phyloP scores from a whole-genome alignment of 2,888 invertebrate genomes.

The Dione juno region DNA sequence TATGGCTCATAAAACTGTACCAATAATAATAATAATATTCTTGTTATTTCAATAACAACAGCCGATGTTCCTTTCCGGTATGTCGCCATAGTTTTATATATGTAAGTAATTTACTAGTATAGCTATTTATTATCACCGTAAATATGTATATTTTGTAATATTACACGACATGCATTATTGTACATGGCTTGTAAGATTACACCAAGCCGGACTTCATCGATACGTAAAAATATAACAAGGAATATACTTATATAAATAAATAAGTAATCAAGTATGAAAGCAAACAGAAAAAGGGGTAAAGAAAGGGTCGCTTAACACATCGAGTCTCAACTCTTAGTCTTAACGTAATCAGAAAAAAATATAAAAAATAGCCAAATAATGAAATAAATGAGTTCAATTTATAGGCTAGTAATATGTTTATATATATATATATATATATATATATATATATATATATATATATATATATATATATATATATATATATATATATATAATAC shows the following conservation, averaged over 20 bases:
- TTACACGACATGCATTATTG: conserved; percentile 27
- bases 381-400: too few species aligned
- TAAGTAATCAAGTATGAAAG: too few species aligned
- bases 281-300: not conserved
- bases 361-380: too few species aligned
- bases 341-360: too few species aligned
- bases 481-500: too few species aligned
- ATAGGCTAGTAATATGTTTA: too few species aligned
- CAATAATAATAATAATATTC: not conserved
- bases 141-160: conserved; percentile 38
- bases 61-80: conserved; percentile 22
- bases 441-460: too few species aligned
- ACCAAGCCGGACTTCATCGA: conserved; percentile 29
- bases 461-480: too few species aligned
- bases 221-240: conserved; percentile 12
- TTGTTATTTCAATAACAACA: not conserved
- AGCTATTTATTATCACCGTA: conserved; percentile 27
- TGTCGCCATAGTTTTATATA: conserved; percentile 30
- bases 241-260: not conserved
- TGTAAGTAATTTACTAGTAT: conserved; percentile 23
- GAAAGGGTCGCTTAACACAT: too few species aligned
- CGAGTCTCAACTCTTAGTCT: too few species aligned
- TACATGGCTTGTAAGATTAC: conserved; percentile 31
- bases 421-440: too few species aligned
- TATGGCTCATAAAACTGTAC: not conserved